Evolutionary conservation across 2,797 vertebrate species (phyloP).

Genomic region (Phalanger gymnotis): DNA sequence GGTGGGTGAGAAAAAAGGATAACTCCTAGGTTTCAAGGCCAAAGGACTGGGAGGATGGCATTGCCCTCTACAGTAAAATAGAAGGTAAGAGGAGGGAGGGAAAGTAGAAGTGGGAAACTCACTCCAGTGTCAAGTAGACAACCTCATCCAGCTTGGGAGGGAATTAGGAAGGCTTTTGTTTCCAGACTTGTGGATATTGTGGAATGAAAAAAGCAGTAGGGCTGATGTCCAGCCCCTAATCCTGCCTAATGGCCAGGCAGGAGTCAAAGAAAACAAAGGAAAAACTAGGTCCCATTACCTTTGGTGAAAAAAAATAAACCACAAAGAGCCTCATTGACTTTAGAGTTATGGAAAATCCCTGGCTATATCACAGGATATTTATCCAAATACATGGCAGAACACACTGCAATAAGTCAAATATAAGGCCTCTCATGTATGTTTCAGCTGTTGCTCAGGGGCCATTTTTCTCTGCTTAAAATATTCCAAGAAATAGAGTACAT

Average conservation of each 20-base stretch:
- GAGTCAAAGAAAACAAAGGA: neutral
- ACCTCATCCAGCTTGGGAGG: neutral
- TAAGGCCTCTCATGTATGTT: constrained; percentile 55
- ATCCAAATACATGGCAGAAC: constrained; percentile 71
- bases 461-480: constrained; percentile 65
- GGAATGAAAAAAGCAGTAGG: neutral
- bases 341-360: constrained; percentile 69
- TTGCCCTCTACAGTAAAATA: neutral
- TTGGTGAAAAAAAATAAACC: constrained; percentile 63
- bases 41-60: neutral
- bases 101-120: neutral
- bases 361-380: constrained; percentile 70
- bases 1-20: neutral
- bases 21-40: neutral
- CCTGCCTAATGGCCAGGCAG: neutral
- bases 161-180: neutral
- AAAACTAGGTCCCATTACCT: constrained; percentile 18
- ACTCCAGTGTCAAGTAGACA: neutral
- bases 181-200: neutral
- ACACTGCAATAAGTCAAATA: constrained; percentile 70
- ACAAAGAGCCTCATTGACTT: constrained; percentile 69
- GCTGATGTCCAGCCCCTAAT: neutral
- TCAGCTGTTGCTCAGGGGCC: constrained; percentile 51
- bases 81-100: neutral
- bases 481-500: constrained; percentile 51